A percentile compares a stretch with the other conserved stretches of the same genome.
phyloP scores from a whole-genome alignment of 2,888 invertebrate genomes.

The Altica lythri region DNA sequence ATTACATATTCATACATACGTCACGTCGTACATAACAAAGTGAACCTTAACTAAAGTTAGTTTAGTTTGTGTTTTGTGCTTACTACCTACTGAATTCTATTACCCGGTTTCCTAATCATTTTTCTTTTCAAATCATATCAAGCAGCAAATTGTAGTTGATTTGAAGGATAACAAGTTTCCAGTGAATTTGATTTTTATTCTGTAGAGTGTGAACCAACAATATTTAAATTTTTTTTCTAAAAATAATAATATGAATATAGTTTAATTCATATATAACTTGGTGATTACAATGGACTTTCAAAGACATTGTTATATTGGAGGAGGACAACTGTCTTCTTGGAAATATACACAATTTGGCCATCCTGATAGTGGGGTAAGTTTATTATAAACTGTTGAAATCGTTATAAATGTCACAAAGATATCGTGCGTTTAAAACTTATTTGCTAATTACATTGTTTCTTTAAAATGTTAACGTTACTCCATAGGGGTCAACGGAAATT shows the following conservation, averaged over 20 bases:
- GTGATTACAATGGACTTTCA: slow-evolving; percentile 41
- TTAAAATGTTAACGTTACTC: no score
- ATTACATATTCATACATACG: slow-evolving; percentile 45
- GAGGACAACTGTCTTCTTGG: slow-evolving; percentile 37
- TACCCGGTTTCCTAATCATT: slow-evolving; percentile 29
- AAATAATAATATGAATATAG: no score
- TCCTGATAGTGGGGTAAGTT: slow-evolving; percentile 47
- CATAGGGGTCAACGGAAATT: no score
- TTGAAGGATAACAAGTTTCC: slow-evolving; percentile 33
- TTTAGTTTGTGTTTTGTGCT: slow-evolving; percentile 3
- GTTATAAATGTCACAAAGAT: no score
- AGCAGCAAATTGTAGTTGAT: slow-evolving; percentile 23
- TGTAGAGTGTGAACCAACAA: no score
- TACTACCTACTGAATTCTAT: slow-evolving; percentile 10
- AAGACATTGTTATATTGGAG: slow-evolving; percentile 34
- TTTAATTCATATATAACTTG: slow-evolving; percentile 12
- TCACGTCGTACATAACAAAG: slow-evolving; percentile 38
- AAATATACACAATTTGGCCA: slow-evolving; percentile 40
- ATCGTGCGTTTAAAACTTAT: no score
- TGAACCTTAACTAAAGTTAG: slow-evolving; percentile 8
- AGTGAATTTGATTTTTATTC: no score
- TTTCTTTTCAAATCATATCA: slow-evolving; percentile 5
- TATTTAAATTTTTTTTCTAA: no score
- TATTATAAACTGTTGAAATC: background rate
- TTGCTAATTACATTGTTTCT: no score